Conservation (phyloP, 1,140 invertebrate genomes). For the Euura lappo region DNA sequence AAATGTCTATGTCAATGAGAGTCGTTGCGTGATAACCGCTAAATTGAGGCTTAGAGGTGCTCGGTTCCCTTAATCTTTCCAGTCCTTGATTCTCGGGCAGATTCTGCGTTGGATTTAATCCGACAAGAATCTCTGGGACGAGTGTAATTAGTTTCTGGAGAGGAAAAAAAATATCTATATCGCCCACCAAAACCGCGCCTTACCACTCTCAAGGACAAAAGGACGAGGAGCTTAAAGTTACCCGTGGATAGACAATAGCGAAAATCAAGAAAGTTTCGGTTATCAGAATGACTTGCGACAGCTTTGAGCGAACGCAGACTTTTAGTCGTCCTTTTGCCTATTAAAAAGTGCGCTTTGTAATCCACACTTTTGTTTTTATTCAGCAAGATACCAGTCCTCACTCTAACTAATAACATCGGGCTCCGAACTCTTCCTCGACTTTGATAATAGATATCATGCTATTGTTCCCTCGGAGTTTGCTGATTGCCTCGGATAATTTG, state of each 20-base stretch:
- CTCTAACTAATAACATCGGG: neutral
- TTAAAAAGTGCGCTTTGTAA: neutral
- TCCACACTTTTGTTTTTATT: neutral
- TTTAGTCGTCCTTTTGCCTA: neutral
- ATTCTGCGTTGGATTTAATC: slow-evolving; percentile 7
- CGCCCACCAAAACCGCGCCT: neutral
- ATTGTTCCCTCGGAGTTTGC: neutral
- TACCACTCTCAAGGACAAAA: neutral
- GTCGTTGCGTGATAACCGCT: too few relatives aligned
- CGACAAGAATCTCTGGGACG: neutral
- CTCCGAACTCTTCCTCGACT: neutral
- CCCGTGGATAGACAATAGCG: neutral
- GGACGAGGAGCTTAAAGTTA: neutral
- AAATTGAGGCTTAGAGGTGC: too few relatives aligned
- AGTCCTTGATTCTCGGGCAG: neutral
- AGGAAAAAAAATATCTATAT: neutral
- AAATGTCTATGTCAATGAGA: too few relatives aligned
- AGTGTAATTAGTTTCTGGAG: neutral
- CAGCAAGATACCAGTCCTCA: neutral
- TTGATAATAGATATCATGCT: neutral
- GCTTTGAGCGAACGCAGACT: neutral
- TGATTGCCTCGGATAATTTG: neutral
- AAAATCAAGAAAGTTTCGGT: slow-evolving; percentile 2
- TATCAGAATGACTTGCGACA: neutral
- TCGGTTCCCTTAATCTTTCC: neutral